Evolutionary conservation across 2,797 vertebrate species (phyloP).

Genomic region (Neosalanx taihuensis): DNA sequence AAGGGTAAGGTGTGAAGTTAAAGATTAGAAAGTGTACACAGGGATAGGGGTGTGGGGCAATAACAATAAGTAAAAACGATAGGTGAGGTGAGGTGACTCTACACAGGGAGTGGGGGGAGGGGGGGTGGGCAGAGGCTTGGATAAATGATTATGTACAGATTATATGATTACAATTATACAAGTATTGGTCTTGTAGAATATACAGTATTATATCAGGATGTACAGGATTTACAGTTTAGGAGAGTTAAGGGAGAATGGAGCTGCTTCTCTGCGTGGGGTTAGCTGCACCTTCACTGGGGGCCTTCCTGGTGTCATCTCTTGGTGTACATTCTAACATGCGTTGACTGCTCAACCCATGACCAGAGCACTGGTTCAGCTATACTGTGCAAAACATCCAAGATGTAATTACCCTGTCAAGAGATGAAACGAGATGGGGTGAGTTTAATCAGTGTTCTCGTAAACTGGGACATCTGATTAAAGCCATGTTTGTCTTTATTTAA

Average conservation of each 20-base stretch:
- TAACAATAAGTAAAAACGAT: too few relatives aligned
- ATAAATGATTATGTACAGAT: too few relatives aligned
- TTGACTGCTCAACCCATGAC: not conserved
- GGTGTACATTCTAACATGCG: conserved; percentile 5
- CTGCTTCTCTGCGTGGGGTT: not conserved
- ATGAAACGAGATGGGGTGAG: conserved; percentile 17
- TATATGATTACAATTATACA: too few relatives aligned
- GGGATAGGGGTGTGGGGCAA: too few relatives aligned
- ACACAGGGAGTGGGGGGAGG: too few relatives aligned
- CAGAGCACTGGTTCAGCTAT: not conserved
- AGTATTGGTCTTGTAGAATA: too few relatives aligned
- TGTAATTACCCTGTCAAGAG: conserved; percentile 31
- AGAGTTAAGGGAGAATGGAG: not conserved
- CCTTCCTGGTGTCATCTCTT: conserved; percentile 1
- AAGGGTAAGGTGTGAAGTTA: too few relatives aligned
- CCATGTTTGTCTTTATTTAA: conserved; percentile 29
- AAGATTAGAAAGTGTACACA: too few relatives aligned
- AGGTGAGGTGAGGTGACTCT: too few relatives aligned
- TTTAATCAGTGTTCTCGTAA: conserved; percentile 28
- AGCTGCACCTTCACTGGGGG: not conserved
- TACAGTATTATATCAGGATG: too few relatives aligned
- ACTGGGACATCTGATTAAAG: conserved; percentile 31
- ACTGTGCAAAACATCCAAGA: conserved; percentile 10
- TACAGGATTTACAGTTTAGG: too few relatives aligned
- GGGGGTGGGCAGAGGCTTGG: too few relatives aligned